Base-by-base conservation (phyloP, 2,113 vertebrate species). In the Prochilodus magdalenae region DNA sequence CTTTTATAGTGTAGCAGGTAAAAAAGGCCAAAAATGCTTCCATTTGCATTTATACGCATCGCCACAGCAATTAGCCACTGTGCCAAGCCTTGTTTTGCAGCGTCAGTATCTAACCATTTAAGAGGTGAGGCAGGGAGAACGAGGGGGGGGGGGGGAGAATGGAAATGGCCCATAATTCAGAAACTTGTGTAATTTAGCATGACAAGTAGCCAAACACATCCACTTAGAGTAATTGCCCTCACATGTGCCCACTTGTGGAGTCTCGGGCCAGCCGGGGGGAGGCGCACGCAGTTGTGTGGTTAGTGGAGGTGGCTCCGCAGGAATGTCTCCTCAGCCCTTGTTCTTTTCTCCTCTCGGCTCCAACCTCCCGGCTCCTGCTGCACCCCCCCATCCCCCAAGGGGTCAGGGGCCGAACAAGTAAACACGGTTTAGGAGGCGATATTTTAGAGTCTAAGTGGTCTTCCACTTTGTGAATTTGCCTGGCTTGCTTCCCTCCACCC, bases 201-300 rank as follows among this genome's bases (percentile, higher is more conserved):
- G 86, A 91, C 86, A 86, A 86, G 89, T 84, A 89, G 84, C 88
- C 82, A 79, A 88, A 91, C 78, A 86, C 77, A 83, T 83, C 82
- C 87, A 88, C 86, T 90, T 84, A 83, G 79, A 75, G 84, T 93
- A 91, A 92, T 91, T 83, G 73, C 79, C 86, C 84, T 91, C 93
- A 89, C 71, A 87, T 92, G 91, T 84, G 85, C 33, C 75, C 69
- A 80, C 33, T 57, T 82, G 15, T 90, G 75, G 77, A 72, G 84
- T 57, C 85, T 77, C 57, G 77, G 85, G 81, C 51, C 30, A 29
- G 60, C 6, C 1, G 75, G 79, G 71, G 70, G 24, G 77, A 83
- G 85, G 85, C 59, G 70, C 57, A 36, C 49, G n/a, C 74, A 83
- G 86, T 86, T 84, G 73, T 85, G 84, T 62, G 67, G 82, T 10